Percentiles rank a stretch among this genome's conserved stretches.
These are phyloP conservation scores for Polydrusus tereticollis DNA, from an alignment of 2,888 invertebrate genomes.

Conservation along the genomic window DNA sequence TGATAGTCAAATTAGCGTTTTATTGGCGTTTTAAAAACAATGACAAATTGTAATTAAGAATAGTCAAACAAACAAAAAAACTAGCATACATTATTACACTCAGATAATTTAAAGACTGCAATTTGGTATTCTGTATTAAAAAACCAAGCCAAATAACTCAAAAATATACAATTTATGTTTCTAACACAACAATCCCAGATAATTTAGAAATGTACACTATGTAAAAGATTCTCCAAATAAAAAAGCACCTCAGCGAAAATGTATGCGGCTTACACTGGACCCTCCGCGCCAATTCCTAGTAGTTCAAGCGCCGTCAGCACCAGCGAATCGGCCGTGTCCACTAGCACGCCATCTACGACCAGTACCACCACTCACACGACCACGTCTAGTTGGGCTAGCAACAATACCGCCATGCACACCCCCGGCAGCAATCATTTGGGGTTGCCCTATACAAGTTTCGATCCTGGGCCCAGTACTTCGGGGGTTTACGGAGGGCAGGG, in stretches of 20 bases:
- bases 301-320: conserved; percentile 46
- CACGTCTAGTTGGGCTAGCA: conserved; percentile 37
- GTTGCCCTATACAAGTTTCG: conserved; percentile 57
- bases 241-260: conserved; percentile 21
- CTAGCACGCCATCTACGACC: conserved; percentile 4
- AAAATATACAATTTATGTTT: too few relatives aligned
- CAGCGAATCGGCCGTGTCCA: conserved; percentile 37
- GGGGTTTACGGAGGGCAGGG: conserved; percentile 54
- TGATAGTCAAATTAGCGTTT: too few relatives aligned
- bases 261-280: conserved; percentile 33
- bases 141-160: too few relatives aligned
- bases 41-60: too few relatives aligned
- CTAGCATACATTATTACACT: too few relatives aligned
- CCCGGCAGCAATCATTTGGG: conserved; percentile 49
- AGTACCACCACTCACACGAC: conserved; percentile 43
- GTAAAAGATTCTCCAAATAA: background rate
- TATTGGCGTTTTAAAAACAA: too few relatives aligned
- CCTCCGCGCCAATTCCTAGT: conserved; percentile 23
- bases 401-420: conserved; percentile 18
- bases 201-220: background rate
- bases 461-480: conserved; percentile 59
- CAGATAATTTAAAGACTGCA: too few relatives aligned
- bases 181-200: background rate
- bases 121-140: too few relatives aligned
- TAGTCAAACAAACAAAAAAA: too few relatives aligned